Evolutionary conservation across 2,113 vertebrate species (phyloP), one percentile per base, ranked within the genome.

Genomic region (Australoheros scitulus): DNA sequence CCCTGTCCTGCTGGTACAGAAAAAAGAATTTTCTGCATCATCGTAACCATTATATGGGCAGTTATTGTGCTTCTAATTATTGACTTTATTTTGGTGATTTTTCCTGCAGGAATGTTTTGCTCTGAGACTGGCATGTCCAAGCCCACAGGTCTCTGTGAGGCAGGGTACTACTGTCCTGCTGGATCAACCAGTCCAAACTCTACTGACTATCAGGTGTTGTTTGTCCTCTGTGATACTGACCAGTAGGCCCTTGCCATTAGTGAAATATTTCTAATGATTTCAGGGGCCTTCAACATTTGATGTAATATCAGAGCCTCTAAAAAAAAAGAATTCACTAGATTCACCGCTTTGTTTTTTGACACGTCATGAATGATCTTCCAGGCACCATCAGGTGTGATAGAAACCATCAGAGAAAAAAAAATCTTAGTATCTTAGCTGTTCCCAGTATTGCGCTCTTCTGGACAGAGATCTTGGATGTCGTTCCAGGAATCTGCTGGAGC

Each of bases 91-190:
- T 6, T 79, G 11, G n/a, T 81, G 18, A 20, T 70, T 13, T 79
- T 60, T 88, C 36, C 82, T 92, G 5, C 78, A 99, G 98, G 97
- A 32, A 97, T 94, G 96, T 97, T 97, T 58, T 99, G 97, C 90
- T 96, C 95, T 20, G 93, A 90, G 1, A 88, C 93, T 82, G 97
- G 97, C 24, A 93, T 97, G 0, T 87, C 95, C 1, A 92, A 94
- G 82, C 97, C 97, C 0, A 96, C 96, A 1, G 98, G 98, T 2
- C 90, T 92, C 26, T 99, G 97, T 88, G 93, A 96, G 10, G 87
- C 96, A 3, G 96, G 97, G 15, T 96, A 96, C 83, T 96, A 96
- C 72, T 98, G 97, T 84, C 93, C 94, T 38, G 92, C 87, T 32
- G 97, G 97, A 82, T 96, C 97, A n/a, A 15, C 85, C 74, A 97